phyloP scores from a whole-genome alignment of 2,797 vertebrate species.

The Sarcophilus harrisii region DNA sequence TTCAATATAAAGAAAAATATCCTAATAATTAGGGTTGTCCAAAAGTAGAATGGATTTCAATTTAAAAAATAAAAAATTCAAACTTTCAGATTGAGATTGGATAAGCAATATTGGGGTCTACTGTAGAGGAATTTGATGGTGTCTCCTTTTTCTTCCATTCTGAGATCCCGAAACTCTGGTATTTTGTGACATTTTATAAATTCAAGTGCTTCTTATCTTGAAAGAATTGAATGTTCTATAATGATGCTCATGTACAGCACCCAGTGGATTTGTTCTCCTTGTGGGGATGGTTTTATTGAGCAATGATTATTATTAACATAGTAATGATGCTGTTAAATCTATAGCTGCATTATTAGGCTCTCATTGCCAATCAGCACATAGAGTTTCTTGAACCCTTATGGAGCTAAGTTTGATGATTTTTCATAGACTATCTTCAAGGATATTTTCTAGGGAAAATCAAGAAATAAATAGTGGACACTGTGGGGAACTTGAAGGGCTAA shows the following conservation, averaged over 20 bases:
- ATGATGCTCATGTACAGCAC: conserved; percentile 18
- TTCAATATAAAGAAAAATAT: background rate
- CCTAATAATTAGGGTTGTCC: background rate
- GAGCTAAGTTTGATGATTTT: conserved; percentile 38
- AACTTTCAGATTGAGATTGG: background rate
- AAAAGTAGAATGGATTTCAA: background rate
- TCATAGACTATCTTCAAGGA: background rate
- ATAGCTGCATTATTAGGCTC: conserved; percentile 59
- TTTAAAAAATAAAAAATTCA: background rate
- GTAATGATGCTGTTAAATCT: conserved; percentile 38
- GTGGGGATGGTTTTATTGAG: conserved; percentile 32
- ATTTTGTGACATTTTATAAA: background rate
- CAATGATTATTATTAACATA: conserved; percentile 52
- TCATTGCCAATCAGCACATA: conserved; percentile 50
- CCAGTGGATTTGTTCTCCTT: conserved; percentile 29
- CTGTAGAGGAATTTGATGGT: background rate
- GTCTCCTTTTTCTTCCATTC: background rate
- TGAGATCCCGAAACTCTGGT: background rate
- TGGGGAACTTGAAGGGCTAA: background rate
- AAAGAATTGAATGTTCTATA: conserved; percentile 9
- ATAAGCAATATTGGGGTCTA: background rate
- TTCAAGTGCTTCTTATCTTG: background rate
- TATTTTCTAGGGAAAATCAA: background rate
- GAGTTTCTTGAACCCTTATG: conserved; percentile 41
- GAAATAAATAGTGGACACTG: background rate